Evolutionary conservation across 1,140 invertebrate species (phyloP), one percentile per base, ranked within the genome.

Genomic region (Euura saliciscinereae): DNA sequence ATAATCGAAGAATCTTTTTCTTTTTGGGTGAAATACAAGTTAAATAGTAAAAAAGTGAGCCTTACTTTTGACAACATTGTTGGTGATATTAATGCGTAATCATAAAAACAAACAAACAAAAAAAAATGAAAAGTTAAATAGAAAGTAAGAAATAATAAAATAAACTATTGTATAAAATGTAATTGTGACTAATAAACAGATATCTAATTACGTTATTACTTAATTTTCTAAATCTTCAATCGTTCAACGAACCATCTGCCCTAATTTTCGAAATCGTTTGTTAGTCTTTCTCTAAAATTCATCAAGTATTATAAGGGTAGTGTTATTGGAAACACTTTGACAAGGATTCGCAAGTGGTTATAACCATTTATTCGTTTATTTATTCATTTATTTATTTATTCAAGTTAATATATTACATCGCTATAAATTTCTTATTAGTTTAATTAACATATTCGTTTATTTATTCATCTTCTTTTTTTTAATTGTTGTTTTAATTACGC

Each of bases 381-480:
- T 59, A 70, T 51, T 73, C 13, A 44, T 75, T 45, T 71, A 75
- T 73, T 71, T 51, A 45, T 82, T 80, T 78, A 78, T 78, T 75
- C 75, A 79, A 74, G 75, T 75, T 70, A 69, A 75, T 80, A 82
- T 82, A 77, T 80, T 81, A 84, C 82, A 83, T 80, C 78, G 80
- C 80, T 82, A 82, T 79, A 82, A 83, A 84, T 68, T 73, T 76
- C 77, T 73, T 69, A 75, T 79, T 73, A 74, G 74, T 83, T 44
- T 59, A 28, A 28, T 28, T 28, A 59, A 59, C 13, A 59, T 6
- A 6, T 59, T 59, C 51, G 51, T 28, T 28, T 28, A 28, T 28
- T 28, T 28, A 28, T 28, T 28, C 28, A 28, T 28, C 28, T 28
- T 28, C 28, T 28, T 28, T 28, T 28, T 28, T 28, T 28, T 28